Evolutionary conservation across 2,797 vertebrate genomes (phyloP), one percentile per base, ranked within the genome.

Genomic region (Etheostoma perlongum): DNA sequence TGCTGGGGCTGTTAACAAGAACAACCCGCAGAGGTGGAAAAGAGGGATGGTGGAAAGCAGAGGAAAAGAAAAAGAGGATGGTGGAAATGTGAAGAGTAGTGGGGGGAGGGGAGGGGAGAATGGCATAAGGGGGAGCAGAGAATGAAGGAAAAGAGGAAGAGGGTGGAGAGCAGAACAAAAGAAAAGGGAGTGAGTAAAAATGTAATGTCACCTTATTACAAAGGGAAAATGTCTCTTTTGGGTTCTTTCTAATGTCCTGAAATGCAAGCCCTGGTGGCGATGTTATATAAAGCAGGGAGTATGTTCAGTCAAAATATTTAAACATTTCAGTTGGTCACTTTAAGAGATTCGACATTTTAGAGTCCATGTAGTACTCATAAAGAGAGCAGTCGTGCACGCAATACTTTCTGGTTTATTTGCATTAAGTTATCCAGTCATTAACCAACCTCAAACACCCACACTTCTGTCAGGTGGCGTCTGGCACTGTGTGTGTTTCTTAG

Each of bases 1-100:
- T 88, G 83, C 84, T 88, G 75, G 67, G 77, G 81, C 79, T 54
- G 85, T 89, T 92, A 92, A 90, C 83, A 79, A 89, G 83, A 91
- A 91, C 79, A 88, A 87, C 91, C 66, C 66, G 73, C 57, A 76
- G 65, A 58, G 61, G 58, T 54, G 69, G 67, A 76, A 70, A 44
- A 69, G 27, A 60, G 27, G 3, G 49, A 81, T 53, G 64, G 59
- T 10, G 40, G 60, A 63, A 64, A 47, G 62, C 30, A 66, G 51
- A 49, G 4, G 16, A 30, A 44, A 21, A 15, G 44, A 69, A 27
- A 62, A 27, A 19, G 42, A 51, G 54, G 57, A 75, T 69, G 25
- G 78, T 25, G 19, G 44, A 65, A 70, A 74, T 53, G 16, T 57
- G 46, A 42, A 65, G 14, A 64, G 46, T 14, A 49, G 59, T 11